Evolutionary conservation across 2,797 vertebrate genomes (phyloP).

Genomic region (Urosaurus nigricauda): DNA sequence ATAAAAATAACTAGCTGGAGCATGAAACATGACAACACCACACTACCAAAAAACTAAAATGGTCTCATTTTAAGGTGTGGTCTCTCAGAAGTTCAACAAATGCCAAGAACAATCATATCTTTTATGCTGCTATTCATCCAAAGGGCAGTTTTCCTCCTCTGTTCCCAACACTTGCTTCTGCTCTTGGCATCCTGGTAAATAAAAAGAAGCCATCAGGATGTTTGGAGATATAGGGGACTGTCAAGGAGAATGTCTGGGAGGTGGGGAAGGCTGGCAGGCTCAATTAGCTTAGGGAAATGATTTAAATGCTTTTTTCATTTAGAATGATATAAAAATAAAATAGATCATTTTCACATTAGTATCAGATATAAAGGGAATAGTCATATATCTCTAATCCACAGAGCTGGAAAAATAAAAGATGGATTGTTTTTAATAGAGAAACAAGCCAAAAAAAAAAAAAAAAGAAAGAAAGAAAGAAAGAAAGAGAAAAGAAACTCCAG

Average conservation of each 20-base stretch:
- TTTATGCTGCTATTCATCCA: neutral
- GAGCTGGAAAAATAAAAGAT: neutral
- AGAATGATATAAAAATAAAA: neutral
- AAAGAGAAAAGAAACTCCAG: neutral
- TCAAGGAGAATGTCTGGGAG: neutral
- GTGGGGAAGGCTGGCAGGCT: neutral
- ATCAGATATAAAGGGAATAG: neutral
- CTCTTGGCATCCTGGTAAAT: neutral
- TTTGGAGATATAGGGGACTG: neutral
- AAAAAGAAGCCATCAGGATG: neutral
- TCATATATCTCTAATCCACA: neutral
- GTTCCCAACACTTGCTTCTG: neutral
- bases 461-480: too few relatives aligned
- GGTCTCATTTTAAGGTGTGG: neutral
- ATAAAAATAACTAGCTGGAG: too few relatives aligned
- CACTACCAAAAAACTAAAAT: neutral
- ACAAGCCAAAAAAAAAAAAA: too few relatives aligned
- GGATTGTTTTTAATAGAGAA: neutral
- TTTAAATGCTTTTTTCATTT: neutral
- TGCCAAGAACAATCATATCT: neutral
- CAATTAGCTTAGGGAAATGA: neutral
- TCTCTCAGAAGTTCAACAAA: neutral
- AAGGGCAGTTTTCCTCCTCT: too few relatives aligned
- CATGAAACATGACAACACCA: too few relatives aligned
- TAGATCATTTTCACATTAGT: neutral